phyloP scores from a whole-genome alignment of 2,797 vertebrate genomes.

The Peromyscus eremicus region DNA sequence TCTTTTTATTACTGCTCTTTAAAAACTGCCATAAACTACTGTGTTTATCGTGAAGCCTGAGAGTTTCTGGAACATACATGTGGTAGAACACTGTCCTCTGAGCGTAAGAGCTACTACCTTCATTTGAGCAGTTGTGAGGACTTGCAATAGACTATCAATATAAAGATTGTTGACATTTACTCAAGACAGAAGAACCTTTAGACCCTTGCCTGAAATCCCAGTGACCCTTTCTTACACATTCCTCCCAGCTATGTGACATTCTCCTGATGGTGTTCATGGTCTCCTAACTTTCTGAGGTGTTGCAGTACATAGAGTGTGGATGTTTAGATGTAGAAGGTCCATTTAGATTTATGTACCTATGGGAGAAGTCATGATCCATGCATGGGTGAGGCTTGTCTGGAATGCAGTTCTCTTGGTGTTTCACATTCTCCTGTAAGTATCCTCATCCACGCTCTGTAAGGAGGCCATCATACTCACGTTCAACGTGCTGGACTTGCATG shows the following conservation, averaged over 20 bases:
- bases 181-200: neutral
- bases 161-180: neutral
- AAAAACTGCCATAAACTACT: neutral
- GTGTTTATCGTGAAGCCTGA: neutral
- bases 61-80: neutral
- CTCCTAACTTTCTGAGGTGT: neutral
- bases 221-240: neutral
- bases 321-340: neutral
- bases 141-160: neutral
- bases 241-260: too few relatives aligned
- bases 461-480: neutral
- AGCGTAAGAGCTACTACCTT: neutral
- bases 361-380: neutral
- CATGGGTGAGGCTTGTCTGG: fast-evolving
- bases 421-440: neutral
- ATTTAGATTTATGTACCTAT: neutral
- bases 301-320: neutral
- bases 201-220: neutral
- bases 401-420: neutral
- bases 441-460: neutral
- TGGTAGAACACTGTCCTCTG: neutral
- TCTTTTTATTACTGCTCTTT: neutral
- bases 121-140: neutral
- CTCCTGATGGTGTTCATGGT: neutral
- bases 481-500: neutral